Evolutionary conservation across 2,113 vertebrate species (phyloP), one percentile per base, ranked within the genome.

Genomic region (Egretta garzetta): DNA sequence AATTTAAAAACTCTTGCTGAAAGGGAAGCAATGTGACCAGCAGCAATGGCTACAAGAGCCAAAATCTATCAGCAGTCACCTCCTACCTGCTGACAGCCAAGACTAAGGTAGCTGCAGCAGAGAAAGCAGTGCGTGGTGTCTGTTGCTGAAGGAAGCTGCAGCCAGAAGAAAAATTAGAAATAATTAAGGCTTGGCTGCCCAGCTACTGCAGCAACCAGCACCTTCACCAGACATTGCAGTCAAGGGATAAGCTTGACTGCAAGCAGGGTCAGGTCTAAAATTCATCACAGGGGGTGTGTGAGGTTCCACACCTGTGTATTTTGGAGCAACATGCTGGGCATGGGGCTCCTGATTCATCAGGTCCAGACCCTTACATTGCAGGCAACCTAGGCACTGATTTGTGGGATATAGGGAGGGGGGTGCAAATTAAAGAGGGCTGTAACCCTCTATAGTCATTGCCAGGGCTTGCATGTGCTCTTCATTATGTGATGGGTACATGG

Each of bases 351-450:
- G 28, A 63, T 80, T 53, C 43, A 43, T 47, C 58, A 39, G n/a
- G 33, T 50, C 35, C 66, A 88, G 39, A 45, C 3, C 1, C 2
- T 39, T 32, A 22, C 9, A 13, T 7, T 43, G 35, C 52, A 80
- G 60, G 35, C 52, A 81, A 47, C 30, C 7, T 14, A 8, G 13
- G 13, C 49, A 45, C 12, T 35, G 23, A 59, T 79, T 19, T 67
- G 68, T 4, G 2, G 35, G 27, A n/a, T 32, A 19, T 4, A 39
- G 17, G 24, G 41, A 63, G 8, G 2, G 13, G 7, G 5, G 1
- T 71, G 23, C 13, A 62, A 81, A 28, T 26, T 26, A 52, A 52
- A 84, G 52, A 70, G 21, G 12, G 10, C 18, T 62, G 2, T 53
- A 79, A 24, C 5, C 19, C 47, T 50, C 12, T 23, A 6, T 20